Evolutionary conservation across 2,888 invertebrate species (phyloP), one percentile per base, ranked within the genome.

Genomic region (Spicauda simplicius): DNA sequence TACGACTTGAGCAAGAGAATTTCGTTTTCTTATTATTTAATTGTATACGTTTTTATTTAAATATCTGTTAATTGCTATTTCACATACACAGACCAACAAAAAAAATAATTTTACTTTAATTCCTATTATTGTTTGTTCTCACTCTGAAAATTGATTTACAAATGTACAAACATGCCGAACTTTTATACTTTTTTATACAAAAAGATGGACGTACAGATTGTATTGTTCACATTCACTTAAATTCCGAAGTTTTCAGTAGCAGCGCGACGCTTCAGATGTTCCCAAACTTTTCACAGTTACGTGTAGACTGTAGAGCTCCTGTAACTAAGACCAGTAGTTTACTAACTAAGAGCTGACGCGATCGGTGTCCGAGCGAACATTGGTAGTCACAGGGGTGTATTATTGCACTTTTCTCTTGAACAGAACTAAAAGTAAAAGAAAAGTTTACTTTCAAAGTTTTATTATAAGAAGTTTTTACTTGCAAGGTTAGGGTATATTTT

Each of bases 321-420:
- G 41, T 14, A 41, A 41, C 41, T 41, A 41, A 41, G 14, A 41
- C 12, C 10, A 41, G 41, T 41, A 14, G 41, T 41, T 41, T 41
- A 41, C 14, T 14, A 41, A 41, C 41, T 41, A 41, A 41, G 41
- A 12, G 41, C 41, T 41, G 41, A 41, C 41, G 33, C 8, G 41
- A 45, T 45, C 6, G 45, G 45, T 45, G 45, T 45, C 45, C 45
- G n/a, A 45, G 45, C 45, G 45, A 45, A 45, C 45, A 45, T 45
- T n/a, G 45, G n/a, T n/a, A 45, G 45, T 45, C 45, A 45, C 45
- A 45, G 12, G 45, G 45, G 45, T n/a, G 45, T 45, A 45, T 45
- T 19, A 20, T 20, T 30, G 12, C 55, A 56, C 19, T 25, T 56
- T 56, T 56, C 25, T 45, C 45, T 45, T 45, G n/a, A n/a, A n/a